Percentiles rank a stretch among this genome's conserved stretches.
Evolutionary conservation across 2,113 vertebrate species (phyloP).

Genomic region (Oreochromis aureus): DNA sequence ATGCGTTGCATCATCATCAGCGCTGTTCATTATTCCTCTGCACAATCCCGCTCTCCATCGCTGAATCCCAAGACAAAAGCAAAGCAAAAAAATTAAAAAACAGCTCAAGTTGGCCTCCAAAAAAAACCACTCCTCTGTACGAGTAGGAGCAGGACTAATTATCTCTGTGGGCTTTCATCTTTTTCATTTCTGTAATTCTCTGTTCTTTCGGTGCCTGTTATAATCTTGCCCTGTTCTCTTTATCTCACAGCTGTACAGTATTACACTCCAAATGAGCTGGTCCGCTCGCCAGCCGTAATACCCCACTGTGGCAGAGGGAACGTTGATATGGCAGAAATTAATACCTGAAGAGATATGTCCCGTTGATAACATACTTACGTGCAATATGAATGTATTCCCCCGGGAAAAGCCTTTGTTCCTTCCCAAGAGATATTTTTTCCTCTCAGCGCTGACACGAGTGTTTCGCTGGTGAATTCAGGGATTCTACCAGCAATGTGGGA

Average conservation of each 20-base stretch:
- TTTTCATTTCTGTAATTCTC: slow-evolving; percentile 50
- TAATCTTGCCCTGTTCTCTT: slow-evolving; percentile 55
- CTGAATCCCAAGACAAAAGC: slow-evolving; percentile 22
- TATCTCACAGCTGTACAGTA: slow-evolving; percentile 57
- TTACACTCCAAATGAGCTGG: slow-evolving; percentile 54
- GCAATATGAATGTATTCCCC: slow-evolving; percentile 30
- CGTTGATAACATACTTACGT: slow-evolving; percentile 36
- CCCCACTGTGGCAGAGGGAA: neutral
- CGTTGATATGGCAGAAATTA: slow-evolving; percentile 51
- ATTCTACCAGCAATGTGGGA: neutral
- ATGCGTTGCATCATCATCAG: slow-evolving; percentile 20
- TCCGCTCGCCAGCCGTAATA: slow-evolving; percentile 27
- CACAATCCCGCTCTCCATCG: neutral
- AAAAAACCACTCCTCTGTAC: slow-evolving; percentile 20
- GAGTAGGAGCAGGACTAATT: slow-evolving; percentile 57
- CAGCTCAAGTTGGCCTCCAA: slow-evolving; percentile 19
- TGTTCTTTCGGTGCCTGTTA: slow-evolving; percentile 21
- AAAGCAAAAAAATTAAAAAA: neutral
- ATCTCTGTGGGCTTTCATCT: slow-evolving; percentile 63
- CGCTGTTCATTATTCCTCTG: neutral
- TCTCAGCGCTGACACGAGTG: neutral
- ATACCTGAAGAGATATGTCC: slow-evolving; percentile 57
- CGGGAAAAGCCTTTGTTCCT: slow-evolving; percentile 21
- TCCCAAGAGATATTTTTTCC: neutral
- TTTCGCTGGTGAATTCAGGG: neutral